These are phyloP conservation scores for Sitta europaea DNA, from an alignment of 2,113 vertebrate species.

Conservation along the genomic window DNA sequence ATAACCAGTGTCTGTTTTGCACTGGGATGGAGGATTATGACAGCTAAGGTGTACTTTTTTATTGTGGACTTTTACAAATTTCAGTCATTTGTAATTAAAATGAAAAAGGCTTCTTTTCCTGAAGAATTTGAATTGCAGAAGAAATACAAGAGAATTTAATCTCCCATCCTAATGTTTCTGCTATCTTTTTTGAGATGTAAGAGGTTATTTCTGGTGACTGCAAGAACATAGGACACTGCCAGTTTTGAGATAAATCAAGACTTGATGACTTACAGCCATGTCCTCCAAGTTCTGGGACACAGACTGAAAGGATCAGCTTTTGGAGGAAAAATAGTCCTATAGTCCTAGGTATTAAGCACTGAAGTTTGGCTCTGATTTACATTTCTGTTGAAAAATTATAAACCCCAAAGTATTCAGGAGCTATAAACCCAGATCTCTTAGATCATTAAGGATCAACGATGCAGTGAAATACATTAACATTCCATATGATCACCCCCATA, in stretches of 20 bases:
- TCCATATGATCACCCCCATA: fast-evolving
- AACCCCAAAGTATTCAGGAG: not conserved
- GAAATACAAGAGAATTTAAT: not conserved
- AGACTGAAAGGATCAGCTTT: not conserved
- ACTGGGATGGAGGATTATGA: not conserved
- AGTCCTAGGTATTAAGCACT: not conserved
- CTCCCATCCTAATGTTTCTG: not conserved
- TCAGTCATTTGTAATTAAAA: not conserved
- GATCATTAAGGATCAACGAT: not conserved
- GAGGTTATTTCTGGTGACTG: not conserved
- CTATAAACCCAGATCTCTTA: not conserved
- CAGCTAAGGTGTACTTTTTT: not conserved
- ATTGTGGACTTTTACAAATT: not conserved
- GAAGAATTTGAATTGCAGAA: not conserved
- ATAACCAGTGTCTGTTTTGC: not conserved
- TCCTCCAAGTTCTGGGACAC: not conserved
- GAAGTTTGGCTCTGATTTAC: not conserved
- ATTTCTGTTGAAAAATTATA: not conserved
- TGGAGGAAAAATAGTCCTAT: not conserved
- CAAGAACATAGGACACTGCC: not conserved
- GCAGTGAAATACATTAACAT: not conserved
- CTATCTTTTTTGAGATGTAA: not conserved
- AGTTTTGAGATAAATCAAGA: not conserved
- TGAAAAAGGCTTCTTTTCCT: not conserved
- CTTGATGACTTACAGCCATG: not conserved